Conservation (phyloP, 2,888 invertebrate species). For the Antheraea yamamai region DNA sequence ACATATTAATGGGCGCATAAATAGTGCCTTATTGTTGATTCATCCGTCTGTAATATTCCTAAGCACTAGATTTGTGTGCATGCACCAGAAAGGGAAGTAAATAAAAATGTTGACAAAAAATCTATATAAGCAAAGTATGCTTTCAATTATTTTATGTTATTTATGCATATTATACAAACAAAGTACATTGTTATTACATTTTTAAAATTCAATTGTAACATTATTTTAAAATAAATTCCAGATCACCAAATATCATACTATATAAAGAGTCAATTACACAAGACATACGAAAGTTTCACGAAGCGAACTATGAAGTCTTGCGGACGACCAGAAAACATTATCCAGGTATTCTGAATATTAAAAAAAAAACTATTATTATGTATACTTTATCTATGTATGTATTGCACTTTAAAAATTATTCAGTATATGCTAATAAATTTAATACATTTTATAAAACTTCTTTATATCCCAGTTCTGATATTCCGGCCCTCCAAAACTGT, state of each 20-base stretch:
- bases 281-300: conserved; percentile 86
- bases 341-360: conserved; percentile 52
- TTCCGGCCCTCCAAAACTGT: not conserved
- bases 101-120: too few relatives aligned
- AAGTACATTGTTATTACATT: too few relatives aligned
- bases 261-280: conserved; percentile 85
- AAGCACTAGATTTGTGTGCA: too few relatives aligned
- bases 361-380: conserved; percentile 13
- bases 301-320: conserved; percentile 84
- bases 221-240: conserved; percentile 52
- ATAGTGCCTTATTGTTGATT: too few relatives aligned
- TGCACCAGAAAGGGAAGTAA: too few relatives aligned
- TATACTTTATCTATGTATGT: conserved; percentile 6
- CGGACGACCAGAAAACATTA: conserved; percentile 74
- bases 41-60: too few relatives aligned
- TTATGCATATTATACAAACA: too few relatives aligned
- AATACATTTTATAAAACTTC: too few relatives aligned
- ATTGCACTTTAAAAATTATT: not conserved
- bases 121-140: too few relatives aligned
- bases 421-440: not conserved
- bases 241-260: conserved; percentile 92
- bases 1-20: too few relatives aligned
- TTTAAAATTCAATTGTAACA: too few relatives aligned
- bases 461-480: not conserved
- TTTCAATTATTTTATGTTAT: too few relatives aligned